Percentiles rank a stretch among this genome's conserved stretches.
phyloP scores from a whole-genome alignment of 1,140 invertebrate genomes.

The Drosophila teissieri region DNA sequence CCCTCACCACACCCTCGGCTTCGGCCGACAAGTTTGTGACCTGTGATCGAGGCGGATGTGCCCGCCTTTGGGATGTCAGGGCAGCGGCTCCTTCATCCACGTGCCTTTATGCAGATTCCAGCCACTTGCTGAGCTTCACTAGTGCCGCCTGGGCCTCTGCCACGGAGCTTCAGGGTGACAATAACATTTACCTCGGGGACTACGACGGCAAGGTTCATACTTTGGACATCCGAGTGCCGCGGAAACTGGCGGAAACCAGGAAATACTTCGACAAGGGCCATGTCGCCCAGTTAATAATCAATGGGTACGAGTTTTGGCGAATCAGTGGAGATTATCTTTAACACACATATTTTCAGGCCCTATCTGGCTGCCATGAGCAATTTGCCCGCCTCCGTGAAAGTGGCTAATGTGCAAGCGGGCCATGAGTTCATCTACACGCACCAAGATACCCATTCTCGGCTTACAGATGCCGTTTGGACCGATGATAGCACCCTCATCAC shows the following conservation, averaged over 20 bases:
- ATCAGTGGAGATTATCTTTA: too few species aligned
- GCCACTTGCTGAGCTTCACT: constrained; percentile 51
- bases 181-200: constrained; percentile 61
- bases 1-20: constrained; percentile 37
- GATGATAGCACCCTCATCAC: constrained; percentile 59
- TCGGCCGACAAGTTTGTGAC: constrained; percentile 46
- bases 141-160: constrained; percentile 48
- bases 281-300: constrained; percentile 40
- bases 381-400: constrained; percentile 47
- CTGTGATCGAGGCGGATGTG: constrained; percentile 67
- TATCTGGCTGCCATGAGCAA: constrained; percentile 63
- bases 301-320: constrained; percentile 38
- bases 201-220: constrained; percentile 65
- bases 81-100: constrained; percentile 47
- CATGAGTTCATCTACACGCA: constrained; percentile 55
- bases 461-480: constrained; percentile 57
- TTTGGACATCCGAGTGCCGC: constrained; percentile 53
- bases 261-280: constrained; percentile 40
- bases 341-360: constrained; percentile 1
- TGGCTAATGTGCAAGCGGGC: constrained; percentile 13
- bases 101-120: constrained; percentile 48
- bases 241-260: constrained; percentile 27
- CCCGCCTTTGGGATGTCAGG: constrained; percentile 62
- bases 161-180: constrained; percentile 46
- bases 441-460: constrained; percentile 45